Base-by-base conservation (phyloP, 2,113 vertebrate species). In the Macrotis lagotis region DNA sequence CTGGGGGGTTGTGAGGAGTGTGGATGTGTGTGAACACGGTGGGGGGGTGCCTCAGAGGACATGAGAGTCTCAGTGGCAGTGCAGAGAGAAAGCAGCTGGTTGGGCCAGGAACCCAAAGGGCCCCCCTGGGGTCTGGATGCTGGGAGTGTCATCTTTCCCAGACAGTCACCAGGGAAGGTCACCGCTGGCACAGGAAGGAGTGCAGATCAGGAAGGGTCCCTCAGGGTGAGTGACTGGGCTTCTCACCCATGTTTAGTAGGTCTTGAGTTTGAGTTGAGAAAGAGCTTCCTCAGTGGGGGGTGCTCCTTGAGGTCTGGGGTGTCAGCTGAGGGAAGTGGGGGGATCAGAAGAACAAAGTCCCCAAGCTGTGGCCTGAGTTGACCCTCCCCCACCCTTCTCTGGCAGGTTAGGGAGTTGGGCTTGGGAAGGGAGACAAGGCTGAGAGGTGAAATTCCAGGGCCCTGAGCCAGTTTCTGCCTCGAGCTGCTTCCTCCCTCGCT, bases 151-250 rank as follows among this genome's bases (percentile, higher is more conserved):
- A 31, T 7, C 92, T n/a, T 96, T 98, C 97, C 97, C 97, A 98
- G n/a, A 48, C 96, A 98, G 97, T 96, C 97, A 97, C 97, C 98
- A 93, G 7, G n/a, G n/a, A n/a, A n/a, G n/a, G 94, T 51, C 9
- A 95, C 90, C 96, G 95, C 96, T 95, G 55, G 97, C 91, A 97
- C 95, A 95, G 91, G 50, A 26, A 90, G 93, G 93, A 94, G 0
- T 26, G 91, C 95, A 93, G n/a, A n/a, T n/a, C n/a, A 96, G 90
- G 53, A 51, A 95, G 31, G 47, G 55, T 44, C 11, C 91, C 94
- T 91, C 52, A 4, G 53, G 50, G 96, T 94, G 74, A 92, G 48
- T 37, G 49, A 91, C n/a, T 48, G 44, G 55, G 11, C 31, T 22
- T 94, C 22, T 89, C 31, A 12, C 53, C 24, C 50, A 93, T 50